Percentiles rank a stretch among this genome's conserved stretches.
These are phyloP conservation scores for Xyrauchen texanus DNA, from an alignment of 2,113 vertebrate genomes.

Conservation along the genomic window DNA sequence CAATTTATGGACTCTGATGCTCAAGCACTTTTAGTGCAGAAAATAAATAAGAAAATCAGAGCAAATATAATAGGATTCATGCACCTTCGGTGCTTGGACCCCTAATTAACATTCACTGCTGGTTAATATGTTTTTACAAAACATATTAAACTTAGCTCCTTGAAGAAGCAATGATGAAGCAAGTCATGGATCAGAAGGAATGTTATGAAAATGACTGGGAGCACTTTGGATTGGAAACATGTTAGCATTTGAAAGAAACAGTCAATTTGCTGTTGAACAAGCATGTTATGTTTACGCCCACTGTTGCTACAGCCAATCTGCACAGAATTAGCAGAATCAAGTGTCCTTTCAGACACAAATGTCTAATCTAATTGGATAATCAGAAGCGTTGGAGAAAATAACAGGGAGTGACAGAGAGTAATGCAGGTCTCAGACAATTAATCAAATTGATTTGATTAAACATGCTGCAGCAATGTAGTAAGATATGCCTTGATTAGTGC, in stretches of 20 bases:
- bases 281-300: conserved; percentile 4
- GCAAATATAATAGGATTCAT: too few species aligned
- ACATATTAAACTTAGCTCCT: not conserved
- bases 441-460: conserved; percentile 52
- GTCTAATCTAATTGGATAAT: conserved; percentile 56
- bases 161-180: not conserved
- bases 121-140: not conserved
- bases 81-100: too few species aligned
- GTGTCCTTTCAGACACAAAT: conserved; percentile 46
- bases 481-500: conserved; percentile 37
- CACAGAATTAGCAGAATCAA: conserved; percentile 41
- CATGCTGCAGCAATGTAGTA: conserved; percentile 39
- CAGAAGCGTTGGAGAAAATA: conserved; percentile 27
- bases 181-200: not conserved
- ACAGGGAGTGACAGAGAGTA: conserved; percentile 13
- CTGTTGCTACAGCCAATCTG: not conserved
- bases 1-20: too few species aligned
- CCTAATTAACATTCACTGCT: too few species aligned
- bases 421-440: conserved; percentile 9
- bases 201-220: conserved; percentile 1
- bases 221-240: not conserved
- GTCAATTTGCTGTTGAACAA: conserved; percentile 1
- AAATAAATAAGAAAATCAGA: too few species aligned
- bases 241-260: not conserved
- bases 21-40: too few species aligned